phyloP scores from a whole-genome alignment of 2,113 vertebrate genomes.

The Sturnus vulgaris region DNA sequence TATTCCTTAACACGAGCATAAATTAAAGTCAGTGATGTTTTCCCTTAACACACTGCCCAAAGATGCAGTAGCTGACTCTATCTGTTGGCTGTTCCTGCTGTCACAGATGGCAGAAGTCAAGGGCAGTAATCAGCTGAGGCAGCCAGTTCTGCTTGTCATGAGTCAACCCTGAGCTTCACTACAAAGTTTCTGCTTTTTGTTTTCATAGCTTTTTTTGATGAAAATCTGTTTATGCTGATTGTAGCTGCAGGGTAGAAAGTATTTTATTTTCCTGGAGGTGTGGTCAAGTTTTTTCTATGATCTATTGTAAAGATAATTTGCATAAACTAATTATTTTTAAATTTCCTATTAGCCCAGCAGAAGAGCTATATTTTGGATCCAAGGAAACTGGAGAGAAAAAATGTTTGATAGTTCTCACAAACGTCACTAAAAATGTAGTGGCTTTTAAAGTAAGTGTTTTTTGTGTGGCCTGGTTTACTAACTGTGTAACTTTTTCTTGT shows the following conservation, averaged over 20 bases:
- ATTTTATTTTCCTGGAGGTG: not conserved
- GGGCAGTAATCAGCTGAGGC: not conserved
- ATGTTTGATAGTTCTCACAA: slow-evolving; percentile 90
- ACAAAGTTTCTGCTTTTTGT: not conserved
- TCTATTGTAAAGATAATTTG: not conserved
- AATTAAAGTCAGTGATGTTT: not conserved
- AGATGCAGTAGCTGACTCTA: not conserved
- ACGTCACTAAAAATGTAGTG: slow-evolving; percentile 92
- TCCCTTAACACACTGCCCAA: fast-evolving
- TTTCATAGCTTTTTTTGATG: not conserved
- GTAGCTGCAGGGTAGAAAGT: not conserved
- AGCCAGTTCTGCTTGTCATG: not conserved
- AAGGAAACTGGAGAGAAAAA: slow-evolving; percentile 90
- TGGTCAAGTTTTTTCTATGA: not conserved
- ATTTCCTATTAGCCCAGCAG: slow-evolving; percentile 84
- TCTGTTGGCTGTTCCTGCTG: not conserved
- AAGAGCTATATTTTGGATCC: slow-evolving; percentile 92
- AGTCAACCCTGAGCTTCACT: not conserved
- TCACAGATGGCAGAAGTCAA: not conserved
- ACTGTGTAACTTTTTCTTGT: not conserved
- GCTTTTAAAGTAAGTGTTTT: slow-evolving; percentile 90
- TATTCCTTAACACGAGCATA: not conserved
- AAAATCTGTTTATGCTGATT: not conserved
- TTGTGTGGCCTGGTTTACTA: not conserved
- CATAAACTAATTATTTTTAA: not conserved